Base-by-base conservation (phyloP, 35 echinoderm and acorn worm genomes). In the Patiria miniata region DNA sequence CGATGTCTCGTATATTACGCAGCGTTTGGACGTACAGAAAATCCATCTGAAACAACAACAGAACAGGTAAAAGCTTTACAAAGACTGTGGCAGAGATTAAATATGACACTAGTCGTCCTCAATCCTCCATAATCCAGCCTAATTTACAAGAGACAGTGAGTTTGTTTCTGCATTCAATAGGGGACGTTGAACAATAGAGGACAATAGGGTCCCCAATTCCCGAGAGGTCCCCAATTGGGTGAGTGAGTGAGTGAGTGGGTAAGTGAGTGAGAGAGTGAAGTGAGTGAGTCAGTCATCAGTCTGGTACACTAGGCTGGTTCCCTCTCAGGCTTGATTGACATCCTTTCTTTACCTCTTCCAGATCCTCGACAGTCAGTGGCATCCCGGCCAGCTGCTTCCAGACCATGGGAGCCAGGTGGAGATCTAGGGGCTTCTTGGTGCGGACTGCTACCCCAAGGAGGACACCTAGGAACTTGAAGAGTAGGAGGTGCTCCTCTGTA, bases 401-500 rank as follows among this genome's bases (percentile, higher is more conserved):
- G 8, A 99, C 96, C 28, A 94, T 86, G 2, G 96, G 92, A 36
- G 96, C 96, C 14, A 99, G 87, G 79, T 99, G 96, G 28, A 99
- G 90, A 73, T 99, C 96, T 28, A 99, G 39, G 6, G 96, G 96
- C 32, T 99, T 99, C 90, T 99, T 99, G 68, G 96, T 99, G 18
- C 96, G 68, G 16, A 99, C 84, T 15, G 96, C 96, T 6, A 99
- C 96, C 14, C 96, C 96, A 87, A 99, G 91, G 42, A 99, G 55
- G 76, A 99, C 94, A 2, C 96, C 96, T 9, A 99, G 83, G 83
- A 98, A 99, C 83, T 99, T 99, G 83, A 99, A 98, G 21, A 93
- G 85, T 30, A 81, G 84, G 9, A 98, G 82, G 42, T 88, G 86
- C 34, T 98, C 95, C 17, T 97, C 89, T 18, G 88, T 85, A 61